A percentile compares a stretch with the other conserved stretches of the same genome.
These are phyloP conservation scores for Holothuria glaberrima DNA, from an alignment of 35 echinoderm and acorn worm genomes.

Conservation along the genomic window DNA sequence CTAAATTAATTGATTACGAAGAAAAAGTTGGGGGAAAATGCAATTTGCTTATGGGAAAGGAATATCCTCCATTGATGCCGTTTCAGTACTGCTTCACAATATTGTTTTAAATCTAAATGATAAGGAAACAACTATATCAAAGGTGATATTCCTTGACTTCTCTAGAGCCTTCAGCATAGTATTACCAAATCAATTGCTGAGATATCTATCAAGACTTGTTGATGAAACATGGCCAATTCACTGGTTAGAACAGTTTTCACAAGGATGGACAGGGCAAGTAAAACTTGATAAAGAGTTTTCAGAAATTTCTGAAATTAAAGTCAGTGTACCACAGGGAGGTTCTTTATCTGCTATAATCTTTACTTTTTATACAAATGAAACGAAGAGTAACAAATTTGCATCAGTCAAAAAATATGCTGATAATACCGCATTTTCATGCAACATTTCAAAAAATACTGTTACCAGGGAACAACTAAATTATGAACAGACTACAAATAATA, in stretches of 20 bases:
- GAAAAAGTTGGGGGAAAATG: neutral
- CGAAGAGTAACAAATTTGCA: neutral
- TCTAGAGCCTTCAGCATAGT: constrained; percentile 41
- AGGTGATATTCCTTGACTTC: constrained; percentile 17
- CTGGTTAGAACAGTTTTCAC: neutral
- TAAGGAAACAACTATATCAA: constrained; percentile 33
- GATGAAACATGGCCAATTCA: constrained; percentile 20
- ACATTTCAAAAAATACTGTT: constrained; percentile 3
- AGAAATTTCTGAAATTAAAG: constrained; percentile 3
- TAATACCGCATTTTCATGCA: neutral
- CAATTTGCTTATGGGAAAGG: constrained; percentile 29
- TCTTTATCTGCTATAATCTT: constrained; percentile 34
- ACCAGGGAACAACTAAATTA: neutral
- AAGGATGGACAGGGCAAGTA: neutral
- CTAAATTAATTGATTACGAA: neutral
- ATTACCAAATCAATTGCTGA: constrained; percentile 30
- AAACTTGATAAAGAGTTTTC: constrained; percentile 14
- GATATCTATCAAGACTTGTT: constrained; percentile 1
- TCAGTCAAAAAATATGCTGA: constrained; percentile 41
- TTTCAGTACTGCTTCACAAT: neutral
- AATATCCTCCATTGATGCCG: constrained; percentile 22
- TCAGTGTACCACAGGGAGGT: constrained; percentile 22
- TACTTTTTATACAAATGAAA: constrained; percentile 38
- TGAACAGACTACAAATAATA: neutral
- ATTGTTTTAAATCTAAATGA: neutral